Evolutionary conservation across 2,797 vertebrate genomes (phyloP).

Genomic region (Diceros bicornis): DNA sequence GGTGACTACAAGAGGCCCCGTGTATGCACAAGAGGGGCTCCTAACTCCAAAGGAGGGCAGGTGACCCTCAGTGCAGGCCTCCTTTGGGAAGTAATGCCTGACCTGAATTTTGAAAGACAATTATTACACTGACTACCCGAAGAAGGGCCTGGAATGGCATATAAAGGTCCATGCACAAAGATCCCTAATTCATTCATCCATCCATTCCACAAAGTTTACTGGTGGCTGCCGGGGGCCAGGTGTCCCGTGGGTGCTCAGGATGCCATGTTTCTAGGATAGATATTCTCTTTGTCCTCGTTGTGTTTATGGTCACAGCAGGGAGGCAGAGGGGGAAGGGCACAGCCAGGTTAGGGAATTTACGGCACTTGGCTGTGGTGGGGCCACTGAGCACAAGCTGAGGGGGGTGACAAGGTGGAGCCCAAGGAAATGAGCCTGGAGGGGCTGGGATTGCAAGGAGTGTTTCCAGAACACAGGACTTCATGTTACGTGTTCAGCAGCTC

Average conservation of each 20-base stretch:
- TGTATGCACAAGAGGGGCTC: background rate
- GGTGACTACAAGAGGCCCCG: background rate
- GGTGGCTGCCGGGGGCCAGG: background rate
- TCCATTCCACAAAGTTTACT: background rate
- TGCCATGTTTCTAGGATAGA: background rate
- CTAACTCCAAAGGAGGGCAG: background rate
- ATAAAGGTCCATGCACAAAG: background rate
- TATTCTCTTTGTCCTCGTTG: background rate
- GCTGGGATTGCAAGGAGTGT: background rate
- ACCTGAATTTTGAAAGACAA: constrained; percentile 25
- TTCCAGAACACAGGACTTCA: background rate
- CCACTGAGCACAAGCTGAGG: too few relatives aligned
- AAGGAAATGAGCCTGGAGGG: background rate
- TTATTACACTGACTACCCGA: background rate
- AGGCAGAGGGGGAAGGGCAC: background rate
- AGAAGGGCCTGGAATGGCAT: background rate
- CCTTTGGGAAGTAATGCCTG: background rate
- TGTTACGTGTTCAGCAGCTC: background rate
- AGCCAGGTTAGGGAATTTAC: background rate
- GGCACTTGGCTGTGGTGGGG: too few relatives aligned
- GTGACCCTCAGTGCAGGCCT: background rate
- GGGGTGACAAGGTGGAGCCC: background rate
- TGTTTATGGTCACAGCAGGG: background rate
- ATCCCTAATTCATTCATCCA: background rate
- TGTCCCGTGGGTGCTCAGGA: background rate